Percentiles rank a stretch among this genome's conserved stretches.
Evolutionary conservation across 2,113 vertebrate species (phyloP).

Genomic region (Tachysurus fulvidraco): DNA sequence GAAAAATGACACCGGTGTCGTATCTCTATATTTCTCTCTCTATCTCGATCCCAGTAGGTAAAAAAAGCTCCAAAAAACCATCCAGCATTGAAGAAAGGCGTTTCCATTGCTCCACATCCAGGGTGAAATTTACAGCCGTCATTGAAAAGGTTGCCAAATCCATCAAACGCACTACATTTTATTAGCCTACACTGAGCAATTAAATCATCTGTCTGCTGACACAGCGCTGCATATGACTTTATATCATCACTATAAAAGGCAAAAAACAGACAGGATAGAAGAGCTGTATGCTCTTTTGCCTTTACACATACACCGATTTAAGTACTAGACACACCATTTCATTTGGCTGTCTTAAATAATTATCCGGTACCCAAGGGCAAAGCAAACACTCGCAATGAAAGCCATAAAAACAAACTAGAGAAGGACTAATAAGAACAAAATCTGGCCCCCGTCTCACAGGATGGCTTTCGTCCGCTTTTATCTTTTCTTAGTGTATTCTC

Average conservation of each 20-base stretch:
- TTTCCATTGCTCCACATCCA: conserved; percentile 20
- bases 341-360: conserved; percentile 12
- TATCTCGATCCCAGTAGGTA: neutral
- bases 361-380: neutral
- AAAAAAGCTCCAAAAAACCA: conserved; percentile 9
- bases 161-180: conserved; percentile 10
- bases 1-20: conserved; percentile 31
- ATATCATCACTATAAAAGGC: neutral
- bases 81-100: conserved; percentile 3
- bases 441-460: neutral
- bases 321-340: neutral
- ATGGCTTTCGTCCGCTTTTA: conserved; percentile 19
- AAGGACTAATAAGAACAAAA: conserved; percentile 6
- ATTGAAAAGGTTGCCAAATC: conserved; percentile 32
- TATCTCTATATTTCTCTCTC: conserved; percentile 43
- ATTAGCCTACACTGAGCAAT: neutral
- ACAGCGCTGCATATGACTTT: conserved; percentile 14
- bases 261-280: neutral
- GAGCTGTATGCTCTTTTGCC: neutral
- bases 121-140: conserved; percentile 22
- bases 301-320: neutral
- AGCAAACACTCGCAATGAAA: neutral
- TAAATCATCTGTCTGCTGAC: conserved; percentile 19
- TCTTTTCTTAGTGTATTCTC: conserved; percentile 26
- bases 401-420: conserved; percentile 20